A percentile compares a stretch with the other conserved stretches of the same genome.
Evolutionary conservation across 2,888 invertebrate species (phyloP).

Genomic region (Amblyjoppa fuscipennis): DNA sequence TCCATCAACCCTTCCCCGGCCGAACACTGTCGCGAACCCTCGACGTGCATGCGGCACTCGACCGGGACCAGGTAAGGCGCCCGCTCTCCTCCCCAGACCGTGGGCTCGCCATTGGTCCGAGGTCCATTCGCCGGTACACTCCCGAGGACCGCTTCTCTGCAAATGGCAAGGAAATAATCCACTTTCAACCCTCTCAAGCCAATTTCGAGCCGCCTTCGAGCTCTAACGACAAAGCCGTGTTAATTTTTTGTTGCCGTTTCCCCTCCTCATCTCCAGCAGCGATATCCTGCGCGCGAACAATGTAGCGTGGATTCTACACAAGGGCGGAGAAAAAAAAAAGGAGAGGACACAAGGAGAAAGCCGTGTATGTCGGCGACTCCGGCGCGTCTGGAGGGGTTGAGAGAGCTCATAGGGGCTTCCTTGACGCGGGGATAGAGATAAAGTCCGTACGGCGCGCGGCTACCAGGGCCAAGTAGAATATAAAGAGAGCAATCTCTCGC

Average conservation of each 20-base stretch:
- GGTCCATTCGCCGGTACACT: slow-evolving; percentile 41
- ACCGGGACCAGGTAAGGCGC: slow-evolving; percentile 41
- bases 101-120: slow-evolving; percentile 31
- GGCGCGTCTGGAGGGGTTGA: slow-evolving; percentile 54
- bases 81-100: slow-evolving; percentile 12
- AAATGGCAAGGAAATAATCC: slow-evolving; percentile 55
- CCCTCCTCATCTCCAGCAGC: not conserved
- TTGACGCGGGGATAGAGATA: slow-evolving; percentile 44
- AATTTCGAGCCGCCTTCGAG: not conserved
- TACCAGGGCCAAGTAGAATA: slow-evolving; percentile 64
- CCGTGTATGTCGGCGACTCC: slow-evolving; percentile 15
- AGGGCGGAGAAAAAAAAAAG: slow-evolving; percentile 33
- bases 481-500: slow-evolving; percentile 66
- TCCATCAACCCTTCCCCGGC: slow-evolving; percentile 15
- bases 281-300: slow-evolving; percentile 31
- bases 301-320: slow-evolving; percentile 8
- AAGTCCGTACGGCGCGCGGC: slow-evolving; percentile 40
- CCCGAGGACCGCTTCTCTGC: slow-evolving; percentile 37
- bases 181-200: slow-evolving; percentile 28
- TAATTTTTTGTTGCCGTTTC: slow-evolving; percentile 36
- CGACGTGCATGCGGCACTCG: slow-evolving; percentile 14
- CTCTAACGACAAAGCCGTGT: slow-evolving; percentile 38
- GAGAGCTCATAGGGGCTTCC: slow-evolving; percentile 61
- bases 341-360: slow-evolving; percentile 4
- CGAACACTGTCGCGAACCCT: slow-evolving; percentile 6